phyloP scores from a whole-genome alignment of 2,888 invertebrate species.

The Himalopsyche kuldschensis region DNA sequence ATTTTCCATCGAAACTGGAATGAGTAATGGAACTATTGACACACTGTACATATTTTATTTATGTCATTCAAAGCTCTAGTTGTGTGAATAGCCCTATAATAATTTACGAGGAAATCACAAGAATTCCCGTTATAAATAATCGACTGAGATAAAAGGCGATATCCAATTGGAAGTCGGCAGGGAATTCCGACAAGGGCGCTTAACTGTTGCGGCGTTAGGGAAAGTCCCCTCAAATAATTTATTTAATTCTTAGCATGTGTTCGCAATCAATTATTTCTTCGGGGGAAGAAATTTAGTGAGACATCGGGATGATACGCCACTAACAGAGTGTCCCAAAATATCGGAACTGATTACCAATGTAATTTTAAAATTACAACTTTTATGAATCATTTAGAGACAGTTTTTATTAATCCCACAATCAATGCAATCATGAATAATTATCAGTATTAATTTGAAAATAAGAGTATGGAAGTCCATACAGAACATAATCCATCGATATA shows the following conservation, averaged over 20 bases:
- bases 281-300: neutral
- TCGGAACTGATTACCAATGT: too few relatives aligned
- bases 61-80: neutral
- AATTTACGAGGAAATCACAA: neutral
- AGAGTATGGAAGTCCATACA: too few relatives aligned
- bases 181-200: constrained; percentile 13
- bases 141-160: constrained; percentile 12
- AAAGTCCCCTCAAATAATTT: constrained; percentile 22
- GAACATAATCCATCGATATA: too few relatives aligned
- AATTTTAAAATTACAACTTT: too few relatives aligned
- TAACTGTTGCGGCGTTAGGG: neutral
- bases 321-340: neutral
- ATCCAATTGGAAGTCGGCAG: constrained; percentile 6
- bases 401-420: too few relatives aligned
- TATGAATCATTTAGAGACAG: too few relatives aligned
- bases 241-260: constrained; percentile 38
- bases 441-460: too few relatives aligned
- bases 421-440: too few relatives aligned
- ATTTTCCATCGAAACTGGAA: too few relatives aligned
- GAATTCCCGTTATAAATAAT: constrained; percentile 15
- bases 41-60: too few relatives aligned
- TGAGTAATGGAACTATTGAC: too few relatives aligned
- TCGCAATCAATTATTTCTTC: constrained; percentile 31
- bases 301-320: neutral
- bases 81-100: neutral